phyloP scores from a whole-genome alignment of 2,888 invertebrate genomes.

The Yponomeuta cagnagella region DNA sequence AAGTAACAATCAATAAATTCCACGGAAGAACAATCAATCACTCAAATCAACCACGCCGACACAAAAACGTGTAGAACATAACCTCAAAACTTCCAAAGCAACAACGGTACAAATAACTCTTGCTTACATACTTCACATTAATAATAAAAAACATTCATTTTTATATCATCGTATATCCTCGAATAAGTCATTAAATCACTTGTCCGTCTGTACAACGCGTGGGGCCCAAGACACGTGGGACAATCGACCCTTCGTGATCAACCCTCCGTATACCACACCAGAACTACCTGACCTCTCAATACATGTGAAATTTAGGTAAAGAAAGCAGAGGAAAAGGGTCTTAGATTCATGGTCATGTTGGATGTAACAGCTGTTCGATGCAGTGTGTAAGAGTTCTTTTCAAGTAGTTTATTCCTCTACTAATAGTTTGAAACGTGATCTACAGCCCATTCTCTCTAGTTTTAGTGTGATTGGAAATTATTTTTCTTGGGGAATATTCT shows the following conservation, averaged over 20 bases:
- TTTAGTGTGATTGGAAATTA: constrained; percentile 3
- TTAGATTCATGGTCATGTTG: constrained; percentile 26
- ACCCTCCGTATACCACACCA: constrained; percentile 37
- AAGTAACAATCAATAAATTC: not conserved
- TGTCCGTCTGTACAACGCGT: constrained; percentile 54
- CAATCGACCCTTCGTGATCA: constrained; percentile 38
- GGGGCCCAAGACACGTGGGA: constrained; percentile 66
- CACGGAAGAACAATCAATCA: not conserved
- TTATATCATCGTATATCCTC: constrained; percentile 14
- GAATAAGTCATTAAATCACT: constrained; percentile 59
- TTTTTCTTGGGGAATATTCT: not conserved
- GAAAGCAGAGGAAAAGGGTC: not conserved
- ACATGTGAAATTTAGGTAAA: not conserved
- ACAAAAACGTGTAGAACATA: not conserved
- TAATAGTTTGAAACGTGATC: constrained; percentile 45
- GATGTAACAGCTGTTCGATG: constrained; percentile 51
- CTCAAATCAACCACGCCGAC: not conserved
- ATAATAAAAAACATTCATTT: not conserved
- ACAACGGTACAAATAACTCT: constrained; percentile 1
- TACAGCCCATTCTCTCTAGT: constrained; percentile 29
- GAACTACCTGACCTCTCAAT: constrained; percentile 24
- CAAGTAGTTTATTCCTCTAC: constrained; percentile 52
- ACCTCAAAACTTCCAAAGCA: not conserved
- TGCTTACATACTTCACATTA: not conserved
- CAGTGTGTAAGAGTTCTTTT: constrained; percentile 40